phyloP scores from a whole-genome alignment of 2,113 vertebrate genomes.

The Pterocles burchelli region DNA sequence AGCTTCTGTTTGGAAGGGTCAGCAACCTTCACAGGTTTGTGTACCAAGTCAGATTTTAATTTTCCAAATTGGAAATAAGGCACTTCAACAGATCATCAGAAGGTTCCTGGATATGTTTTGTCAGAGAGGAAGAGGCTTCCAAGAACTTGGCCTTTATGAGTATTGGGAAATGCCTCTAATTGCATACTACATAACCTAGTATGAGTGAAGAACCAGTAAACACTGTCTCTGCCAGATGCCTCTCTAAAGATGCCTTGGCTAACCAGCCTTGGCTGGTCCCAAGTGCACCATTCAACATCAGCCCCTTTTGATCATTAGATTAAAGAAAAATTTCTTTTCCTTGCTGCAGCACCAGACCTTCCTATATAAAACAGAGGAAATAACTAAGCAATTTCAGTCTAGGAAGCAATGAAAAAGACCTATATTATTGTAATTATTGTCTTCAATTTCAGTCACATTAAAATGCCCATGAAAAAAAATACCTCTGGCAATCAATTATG shows the following conservation, averaged over 20 bases:
- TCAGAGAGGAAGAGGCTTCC: neutral
- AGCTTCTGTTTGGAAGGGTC: neutral
- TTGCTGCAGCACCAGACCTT: neutral
- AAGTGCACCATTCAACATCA: neutral
- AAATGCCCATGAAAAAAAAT: neutral
- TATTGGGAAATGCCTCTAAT: neutral
- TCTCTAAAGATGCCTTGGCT: neutral
- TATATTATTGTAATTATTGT: neutral
- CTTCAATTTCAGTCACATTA: neutral
- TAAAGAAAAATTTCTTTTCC: neutral
- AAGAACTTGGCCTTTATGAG: neutral
- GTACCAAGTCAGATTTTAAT: neutral
- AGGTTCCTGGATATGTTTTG: neutral
- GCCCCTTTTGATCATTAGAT: neutral
- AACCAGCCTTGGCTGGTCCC: neutral
- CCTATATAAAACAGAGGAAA: neutral
- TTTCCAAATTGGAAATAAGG: neutral
- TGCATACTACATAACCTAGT: rapidly evolving
- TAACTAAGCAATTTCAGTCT: neutral
- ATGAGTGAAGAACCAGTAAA: neutral
- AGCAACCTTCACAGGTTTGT: neutral
- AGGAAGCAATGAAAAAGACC: neutral
- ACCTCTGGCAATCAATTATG: neutral
- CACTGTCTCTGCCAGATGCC: neutral
- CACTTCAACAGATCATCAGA: neutral